phyloP scores from a whole-genome alignment of 2,113 vertebrate species.

The Lepus timidus region DNA sequence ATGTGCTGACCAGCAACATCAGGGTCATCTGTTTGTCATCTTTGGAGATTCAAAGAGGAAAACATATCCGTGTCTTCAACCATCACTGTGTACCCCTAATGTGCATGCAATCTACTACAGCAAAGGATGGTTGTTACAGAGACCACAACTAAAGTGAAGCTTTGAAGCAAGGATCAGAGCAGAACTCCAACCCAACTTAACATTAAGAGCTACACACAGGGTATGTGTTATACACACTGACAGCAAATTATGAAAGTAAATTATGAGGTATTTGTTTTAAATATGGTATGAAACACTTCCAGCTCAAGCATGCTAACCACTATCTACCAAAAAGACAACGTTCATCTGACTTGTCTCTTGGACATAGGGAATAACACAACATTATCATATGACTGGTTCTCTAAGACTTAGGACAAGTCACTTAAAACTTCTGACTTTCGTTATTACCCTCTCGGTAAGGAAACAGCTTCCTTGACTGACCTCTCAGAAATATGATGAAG shows the following conservation, averaged over 20 bases:
- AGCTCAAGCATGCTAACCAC: neutral
- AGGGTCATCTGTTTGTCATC: constrained; percentile 86
- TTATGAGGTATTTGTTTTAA: neutral
- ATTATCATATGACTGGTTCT: neutral
- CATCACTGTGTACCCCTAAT: neutral
- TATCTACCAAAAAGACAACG: neutral
- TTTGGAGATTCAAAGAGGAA: constrained; percentile 66
- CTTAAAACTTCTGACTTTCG: neutral
- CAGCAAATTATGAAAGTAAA: neutral
- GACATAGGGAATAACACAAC: neutral
- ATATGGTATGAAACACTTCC: constrained; percentile 16
- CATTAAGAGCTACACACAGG: neutral
- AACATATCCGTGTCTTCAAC: neutral
- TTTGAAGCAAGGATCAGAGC: neutral
- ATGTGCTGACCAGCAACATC: constrained; percentile 89
- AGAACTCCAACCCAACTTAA: neutral
- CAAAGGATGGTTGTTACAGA: neutral
- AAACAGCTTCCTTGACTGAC: neutral
- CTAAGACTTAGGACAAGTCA: neutral
- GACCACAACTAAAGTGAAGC: neutral
- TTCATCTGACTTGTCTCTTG: neutral
- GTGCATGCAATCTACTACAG: neutral
- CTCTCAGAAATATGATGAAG: neutral
- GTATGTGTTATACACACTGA: neutral
- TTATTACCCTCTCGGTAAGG: neutral